These are phyloP conservation scores for Rostratula benghalensis DNA, from an alignment of 2,113 vertebrate genomes.

Conservation along the genomic window DNA sequence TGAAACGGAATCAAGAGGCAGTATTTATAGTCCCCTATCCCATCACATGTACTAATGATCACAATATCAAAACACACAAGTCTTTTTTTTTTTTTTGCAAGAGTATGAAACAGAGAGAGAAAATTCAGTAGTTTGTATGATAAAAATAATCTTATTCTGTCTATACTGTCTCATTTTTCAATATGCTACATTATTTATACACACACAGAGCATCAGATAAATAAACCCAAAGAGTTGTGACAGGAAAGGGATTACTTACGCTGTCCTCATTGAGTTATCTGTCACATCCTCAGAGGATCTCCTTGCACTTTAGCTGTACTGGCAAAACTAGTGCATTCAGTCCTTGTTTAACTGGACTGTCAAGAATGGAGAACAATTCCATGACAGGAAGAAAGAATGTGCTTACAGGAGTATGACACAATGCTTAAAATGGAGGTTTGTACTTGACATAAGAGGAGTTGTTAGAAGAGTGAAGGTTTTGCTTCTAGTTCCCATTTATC, in stretches of 20 bases:
- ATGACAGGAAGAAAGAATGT: background rate
- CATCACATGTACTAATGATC: background rate
- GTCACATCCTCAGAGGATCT: background rate
- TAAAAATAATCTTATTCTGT: background rate
- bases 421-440: background rate
- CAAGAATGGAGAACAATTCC: background rate
- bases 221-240: background rate
- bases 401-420: background rate
- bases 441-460: rapidly evolving
- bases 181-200: background rate
- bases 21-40: background rate
- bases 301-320: background rate
- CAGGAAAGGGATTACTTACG: background rate
- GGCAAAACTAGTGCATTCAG: background rate
- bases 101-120: background rate
- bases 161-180: background rate
- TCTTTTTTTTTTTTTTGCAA: background rate
- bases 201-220: rapidly evolving
- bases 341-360: background rate
- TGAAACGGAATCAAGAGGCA: background rate
- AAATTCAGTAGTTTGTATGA: background rate
- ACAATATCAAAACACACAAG: background rate
- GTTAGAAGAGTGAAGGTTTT: background rate
- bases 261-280: background rate
- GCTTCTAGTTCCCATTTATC: background rate